Conservation (phyloP, 2,797 vertebrate species). For the Pipistrellus pipistrellus region DNA sequence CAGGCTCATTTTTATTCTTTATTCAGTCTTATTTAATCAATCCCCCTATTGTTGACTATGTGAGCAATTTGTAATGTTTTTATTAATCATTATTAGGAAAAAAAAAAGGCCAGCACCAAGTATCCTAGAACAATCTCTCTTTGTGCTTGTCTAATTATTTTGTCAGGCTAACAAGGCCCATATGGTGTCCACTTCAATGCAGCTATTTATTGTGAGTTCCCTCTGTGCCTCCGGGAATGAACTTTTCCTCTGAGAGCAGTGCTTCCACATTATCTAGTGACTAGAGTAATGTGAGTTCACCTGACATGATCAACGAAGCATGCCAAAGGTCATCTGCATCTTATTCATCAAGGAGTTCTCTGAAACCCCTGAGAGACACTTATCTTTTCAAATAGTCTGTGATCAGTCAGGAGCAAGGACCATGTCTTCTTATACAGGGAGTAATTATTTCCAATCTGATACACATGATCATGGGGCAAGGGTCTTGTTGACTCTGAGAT, state of each 20-base stretch:
- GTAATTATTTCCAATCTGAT: not conserved
- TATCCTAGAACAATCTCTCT: not conserved
- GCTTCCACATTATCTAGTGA: constrained; percentile 34
- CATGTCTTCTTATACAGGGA: not conserved
- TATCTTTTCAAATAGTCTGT: constrained; percentile 10
- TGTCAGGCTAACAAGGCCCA: not conserved
- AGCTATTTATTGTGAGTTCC: not conserved
- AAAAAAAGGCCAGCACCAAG: not conserved
- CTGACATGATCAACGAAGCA: constrained; percentile 31
- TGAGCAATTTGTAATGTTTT: not conserved
- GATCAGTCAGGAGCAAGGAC: constrained; percentile 4
- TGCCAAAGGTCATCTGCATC: not conserved
- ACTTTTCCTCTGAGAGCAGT: not conserved
- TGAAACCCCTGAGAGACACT: not conserved
- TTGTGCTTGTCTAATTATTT: constrained; percentile 29
- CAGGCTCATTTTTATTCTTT: not conserved
- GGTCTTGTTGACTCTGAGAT: not conserved
- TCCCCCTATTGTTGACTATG: not conserved
- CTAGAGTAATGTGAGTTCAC: constrained; percentile 10
- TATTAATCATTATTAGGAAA: not conserved
- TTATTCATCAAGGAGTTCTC: constrained; percentile 23
- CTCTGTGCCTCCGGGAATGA: constrained; percentile 8
- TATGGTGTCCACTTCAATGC: not conserved
- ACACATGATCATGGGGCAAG: not conserved
- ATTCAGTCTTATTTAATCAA: not conserved